phyloP scores from a whole-genome alignment of 2,113 vertebrate genomes.

The Menidia beryllina region DNA sequence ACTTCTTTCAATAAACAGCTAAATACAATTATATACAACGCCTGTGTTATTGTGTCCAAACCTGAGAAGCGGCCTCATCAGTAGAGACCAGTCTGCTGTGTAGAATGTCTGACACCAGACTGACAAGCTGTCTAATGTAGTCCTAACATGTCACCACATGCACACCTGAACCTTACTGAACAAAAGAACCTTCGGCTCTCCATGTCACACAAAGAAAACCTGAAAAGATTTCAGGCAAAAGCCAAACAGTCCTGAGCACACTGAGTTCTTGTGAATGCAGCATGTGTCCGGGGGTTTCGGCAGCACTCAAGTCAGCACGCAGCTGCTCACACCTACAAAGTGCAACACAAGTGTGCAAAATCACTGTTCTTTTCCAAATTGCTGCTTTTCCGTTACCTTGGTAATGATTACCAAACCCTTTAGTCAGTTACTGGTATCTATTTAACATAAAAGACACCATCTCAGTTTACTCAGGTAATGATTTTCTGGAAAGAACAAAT shows the following conservation, averaged over 20 bases:
- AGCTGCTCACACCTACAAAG: slow-evolving; percentile 53
- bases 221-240: too few species aligned
- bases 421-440: slow-evolving; percentile 49
- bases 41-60: background rate
- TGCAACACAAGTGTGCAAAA: slow-evolving; percentile 51
- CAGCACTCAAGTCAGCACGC: slow-evolving; percentile 44
- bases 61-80: background rate
- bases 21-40: slow-evolving; percentile 12
- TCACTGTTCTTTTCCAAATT: slow-evolving; percentile 52
- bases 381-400: slow-evolving; percentile 54
- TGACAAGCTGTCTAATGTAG: background rate
- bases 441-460: background rate
- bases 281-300: slow-evolving; percentile 36
- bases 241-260: background rate
- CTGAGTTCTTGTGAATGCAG: slow-evolving; percentile 26
- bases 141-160: too few species aligned
- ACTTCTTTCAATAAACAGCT: slow-evolving; percentile 3
- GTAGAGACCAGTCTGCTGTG: background rate
- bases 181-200: too few species aligned
- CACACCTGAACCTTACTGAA: too few species aligned
- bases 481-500: background rate
- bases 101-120: background rate
- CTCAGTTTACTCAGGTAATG: background rate
- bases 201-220: too few species aligned
- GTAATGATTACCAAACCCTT: slow-evolving; percentile 43